Conservation (phyloP, 2,888 invertebrate species). For the Xestia sexstrigata region DNA sequence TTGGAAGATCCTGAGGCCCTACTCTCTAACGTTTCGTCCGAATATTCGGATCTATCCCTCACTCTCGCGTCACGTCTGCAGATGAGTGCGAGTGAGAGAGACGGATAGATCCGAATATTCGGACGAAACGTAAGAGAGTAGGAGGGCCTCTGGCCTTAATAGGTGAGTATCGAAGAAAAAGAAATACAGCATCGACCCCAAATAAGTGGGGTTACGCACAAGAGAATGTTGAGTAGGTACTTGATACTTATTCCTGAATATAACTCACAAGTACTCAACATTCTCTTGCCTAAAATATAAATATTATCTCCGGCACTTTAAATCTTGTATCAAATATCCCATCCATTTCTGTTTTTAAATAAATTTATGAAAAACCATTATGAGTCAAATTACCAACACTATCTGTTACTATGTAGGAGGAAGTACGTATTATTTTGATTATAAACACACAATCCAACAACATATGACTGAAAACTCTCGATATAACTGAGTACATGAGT, state of each 20-base stretch:
- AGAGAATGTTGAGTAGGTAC: not conserved
- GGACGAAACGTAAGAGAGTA: too few species aligned
- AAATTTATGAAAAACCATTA: slow-evolving; percentile 12
- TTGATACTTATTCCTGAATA: not conserved
- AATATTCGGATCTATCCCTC: too few species aligned
- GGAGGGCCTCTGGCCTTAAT: too few species aligned
- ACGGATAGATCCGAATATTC: too few species aligned
- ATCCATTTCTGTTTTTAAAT: slow-evolving; percentile 16
- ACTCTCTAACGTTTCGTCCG: too few species aligned
- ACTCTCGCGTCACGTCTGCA: too few species aligned
- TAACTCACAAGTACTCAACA: not conserved
- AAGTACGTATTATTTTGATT: slow-evolving; percentile 11
- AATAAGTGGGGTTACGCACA: not conserved
- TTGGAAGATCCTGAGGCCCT: too few species aligned
- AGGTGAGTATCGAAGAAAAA: too few species aligned
- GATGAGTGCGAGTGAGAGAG: too few species aligned
- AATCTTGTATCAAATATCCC: slow-evolving; percentile 2
- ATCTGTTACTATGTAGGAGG: not conserved
- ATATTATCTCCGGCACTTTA: not conserved
- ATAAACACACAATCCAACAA: slow-evolving; percentile 13
- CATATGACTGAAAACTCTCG: slow-evolving; percentile 12
- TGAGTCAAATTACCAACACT: slow-evolving; percentile 23
- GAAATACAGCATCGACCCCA: not conserved
- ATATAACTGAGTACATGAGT: slow-evolving; percentile 15
- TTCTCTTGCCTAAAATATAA: not conserved